phyloP scores from a whole-genome alignment of 2,797 vertebrate species.

The Protonibea diacanthus region DNA sequence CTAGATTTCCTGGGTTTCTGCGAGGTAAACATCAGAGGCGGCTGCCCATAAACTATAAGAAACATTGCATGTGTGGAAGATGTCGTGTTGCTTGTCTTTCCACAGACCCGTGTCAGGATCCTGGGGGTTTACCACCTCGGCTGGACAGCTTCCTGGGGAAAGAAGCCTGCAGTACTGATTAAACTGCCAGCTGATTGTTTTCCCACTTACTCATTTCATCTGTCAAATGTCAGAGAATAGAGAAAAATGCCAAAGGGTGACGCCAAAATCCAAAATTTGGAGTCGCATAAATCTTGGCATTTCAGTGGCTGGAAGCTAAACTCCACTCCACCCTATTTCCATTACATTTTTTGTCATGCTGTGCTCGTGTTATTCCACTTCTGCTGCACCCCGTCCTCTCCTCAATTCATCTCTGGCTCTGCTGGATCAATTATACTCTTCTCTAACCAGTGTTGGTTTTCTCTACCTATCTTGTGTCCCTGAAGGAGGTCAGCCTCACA shows the following conservation, averaged over 20 bases:
- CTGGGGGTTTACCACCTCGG: not conserved
- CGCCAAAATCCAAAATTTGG: not conserved
- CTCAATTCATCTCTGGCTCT: not conserved
- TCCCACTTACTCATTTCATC: not conserved
- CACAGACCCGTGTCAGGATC: not conserved
- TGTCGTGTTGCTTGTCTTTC: not conserved
- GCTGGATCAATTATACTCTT: not conserved
- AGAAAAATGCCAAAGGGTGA: not conserved
- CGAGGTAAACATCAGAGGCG: too few relatives aligned
- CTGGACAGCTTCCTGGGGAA: not conserved
- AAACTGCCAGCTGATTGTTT: not conserved
- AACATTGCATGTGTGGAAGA: not conserved
- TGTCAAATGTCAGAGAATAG: not conserved
- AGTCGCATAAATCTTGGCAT: not conserved
- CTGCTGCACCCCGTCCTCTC: not conserved
- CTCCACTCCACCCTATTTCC: too few relatives aligned
- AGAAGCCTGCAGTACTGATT: not conserved
- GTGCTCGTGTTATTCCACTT: not conserved
- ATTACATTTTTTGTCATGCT: not conserved
- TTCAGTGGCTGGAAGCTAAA: not conserved
- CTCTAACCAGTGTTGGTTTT: not conserved
- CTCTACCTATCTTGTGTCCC: not conserved
- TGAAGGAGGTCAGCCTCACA: slow-evolving; percentile 6
- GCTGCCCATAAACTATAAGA: too few relatives aligned
- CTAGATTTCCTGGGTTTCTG: not conserved